phyloP scores from a whole-genome alignment of 2,888 invertebrate genomes.

The Agriopis aurantiaria region DNA sequence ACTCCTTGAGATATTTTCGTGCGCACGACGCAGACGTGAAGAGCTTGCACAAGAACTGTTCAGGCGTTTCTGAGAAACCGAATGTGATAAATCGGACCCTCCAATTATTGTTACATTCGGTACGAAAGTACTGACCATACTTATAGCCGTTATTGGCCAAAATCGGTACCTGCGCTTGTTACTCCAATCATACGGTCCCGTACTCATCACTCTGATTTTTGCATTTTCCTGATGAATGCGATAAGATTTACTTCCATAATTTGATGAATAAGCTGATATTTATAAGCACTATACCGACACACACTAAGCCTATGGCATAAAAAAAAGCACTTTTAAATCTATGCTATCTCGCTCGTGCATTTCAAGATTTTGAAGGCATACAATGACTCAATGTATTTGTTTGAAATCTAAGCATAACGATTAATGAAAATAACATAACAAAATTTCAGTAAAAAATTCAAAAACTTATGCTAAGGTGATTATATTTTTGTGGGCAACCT shows the following conservation, averaged over 20 bases:
- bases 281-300: too few relatives aligned
- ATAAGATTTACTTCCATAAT: constrained; percentile 20
- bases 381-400: too few relatives aligned
- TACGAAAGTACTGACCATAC: constrained; percentile 81
- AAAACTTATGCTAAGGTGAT: too few relatives aligned
- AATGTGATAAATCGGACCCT: constrained; percentile 85
- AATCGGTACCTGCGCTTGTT: constrained; percentile 81
- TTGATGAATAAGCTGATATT: constrained; percentile 8
- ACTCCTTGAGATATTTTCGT: constrained; percentile 81
- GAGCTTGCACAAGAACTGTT: constrained; percentile 83
- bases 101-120: constrained; percentile 85
- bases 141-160: constrained; percentile 83
- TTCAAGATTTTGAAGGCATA: too few relatives aligned
- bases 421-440: too few relatives aligned
- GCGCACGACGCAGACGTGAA: constrained; percentile 82
- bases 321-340: background rate
- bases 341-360: too few relatives aligned
- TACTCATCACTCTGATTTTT: constrained; percentile 33
- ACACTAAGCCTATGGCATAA: too few relatives aligned
- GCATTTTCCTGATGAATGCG: constrained; percentile 14
- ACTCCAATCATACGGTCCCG: constrained; percentile 74
- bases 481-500: too few relatives aligned
- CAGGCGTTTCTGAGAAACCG: constrained; percentile 82
- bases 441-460: too few relatives aligned
- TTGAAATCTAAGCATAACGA: too few relatives aligned